Conservation (phyloP, 2,113 vertebrate genomes). For the Regulus satrapa region DNA sequence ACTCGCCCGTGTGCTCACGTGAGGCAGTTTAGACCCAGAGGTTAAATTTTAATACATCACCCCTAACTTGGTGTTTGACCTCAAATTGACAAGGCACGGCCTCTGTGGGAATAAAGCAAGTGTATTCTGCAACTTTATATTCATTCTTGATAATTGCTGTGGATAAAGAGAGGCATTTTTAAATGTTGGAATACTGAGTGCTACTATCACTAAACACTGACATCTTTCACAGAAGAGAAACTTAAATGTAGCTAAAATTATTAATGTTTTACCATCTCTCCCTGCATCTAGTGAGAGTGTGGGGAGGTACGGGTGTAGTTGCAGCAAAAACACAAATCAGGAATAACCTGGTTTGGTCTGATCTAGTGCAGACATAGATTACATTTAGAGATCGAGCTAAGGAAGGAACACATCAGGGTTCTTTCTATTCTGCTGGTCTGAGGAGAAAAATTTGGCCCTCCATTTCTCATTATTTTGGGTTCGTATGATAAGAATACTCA, state of each 20-base stretch:
- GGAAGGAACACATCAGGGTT: background rate
- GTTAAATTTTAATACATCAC: conserved; percentile 59
- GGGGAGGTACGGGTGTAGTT: background rate
- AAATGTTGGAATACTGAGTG: background rate
- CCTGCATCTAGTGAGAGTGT: background rate
- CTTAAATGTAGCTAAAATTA: background rate
- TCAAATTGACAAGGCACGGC: background rate
- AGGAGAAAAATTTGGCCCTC: background rate
- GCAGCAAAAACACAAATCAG: background rate
- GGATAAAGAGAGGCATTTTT: background rate
- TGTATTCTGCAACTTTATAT: background rate
- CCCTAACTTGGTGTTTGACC: background rate
- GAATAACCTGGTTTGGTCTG: background rate
- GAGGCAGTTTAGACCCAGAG: background rate
- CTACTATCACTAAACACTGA: background rate
- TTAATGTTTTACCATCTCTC: background rate
- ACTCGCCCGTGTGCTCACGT: background rate
- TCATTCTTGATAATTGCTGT: background rate
- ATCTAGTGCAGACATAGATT: background rate
- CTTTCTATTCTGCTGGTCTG: background rate
- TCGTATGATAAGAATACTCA: background rate
- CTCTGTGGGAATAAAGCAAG: background rate
- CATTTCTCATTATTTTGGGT: background rate
- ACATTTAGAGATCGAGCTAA: background rate
- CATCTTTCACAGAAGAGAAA: background rate